These are phyloP conservation scores for Sebastes cheni DNA, from an alignment of 2,797 vertebrate genomes.

Conservation along the genomic window DNA sequence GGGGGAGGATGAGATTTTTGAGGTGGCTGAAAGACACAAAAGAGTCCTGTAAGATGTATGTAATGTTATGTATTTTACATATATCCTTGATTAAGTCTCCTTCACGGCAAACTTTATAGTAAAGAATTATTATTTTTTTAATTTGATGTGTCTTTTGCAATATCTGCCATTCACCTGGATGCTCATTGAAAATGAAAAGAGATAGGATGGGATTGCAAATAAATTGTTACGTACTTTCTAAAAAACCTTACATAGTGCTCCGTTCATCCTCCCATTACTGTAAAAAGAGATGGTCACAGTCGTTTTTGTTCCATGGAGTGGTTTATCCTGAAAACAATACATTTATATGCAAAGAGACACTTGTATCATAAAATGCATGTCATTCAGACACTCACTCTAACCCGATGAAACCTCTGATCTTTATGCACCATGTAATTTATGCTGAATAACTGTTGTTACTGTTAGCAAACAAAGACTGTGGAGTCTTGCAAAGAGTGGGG, in stretches of 20 bases:
- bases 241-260: slow-evolving; percentile 38
- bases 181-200: slow-evolving; percentile 25
- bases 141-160: slow-evolving; percentile 9
- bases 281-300: slow-evolving; percentile 39
- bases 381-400: slow-evolving; percentile 71
- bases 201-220: slow-evolving; percentile 25
- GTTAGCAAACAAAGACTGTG: slow-evolving; percentile 69
- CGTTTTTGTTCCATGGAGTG: slow-evolving; percentile 36
- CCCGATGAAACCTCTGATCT: slow-evolving; percentile 75
- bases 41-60: slow-evolving; percentile 44
- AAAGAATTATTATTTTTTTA: not conserved
- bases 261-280: slow-evolving; percentile 43
- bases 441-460: slow-evolving; percentile 74
- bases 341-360: slow-evolving; percentile 76
- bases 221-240: slow-evolving; percentile 40
- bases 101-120: slow-evolving; percentile 12
- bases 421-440: slow-evolving; percentile 79
- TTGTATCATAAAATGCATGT: slow-evolving; percentile 79
- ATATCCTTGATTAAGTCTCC: slow-evolving; percentile 33
- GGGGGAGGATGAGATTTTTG: slow-evolving; percentile 37
- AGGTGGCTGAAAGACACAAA: slow-evolving; percentile 37
- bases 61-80: slow-evolving; percentile 36
- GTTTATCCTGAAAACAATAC: slow-evolving; percentile 53
- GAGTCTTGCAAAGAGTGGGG: slow-evolving; percentile 62
- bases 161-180: slow-evolving; percentile 17